A percentile compares a stretch with the other conserved stretches of the same genome.
Conservation (phyloP, 2,888 invertebrate species). For the Sinelater perroti region DNA sequence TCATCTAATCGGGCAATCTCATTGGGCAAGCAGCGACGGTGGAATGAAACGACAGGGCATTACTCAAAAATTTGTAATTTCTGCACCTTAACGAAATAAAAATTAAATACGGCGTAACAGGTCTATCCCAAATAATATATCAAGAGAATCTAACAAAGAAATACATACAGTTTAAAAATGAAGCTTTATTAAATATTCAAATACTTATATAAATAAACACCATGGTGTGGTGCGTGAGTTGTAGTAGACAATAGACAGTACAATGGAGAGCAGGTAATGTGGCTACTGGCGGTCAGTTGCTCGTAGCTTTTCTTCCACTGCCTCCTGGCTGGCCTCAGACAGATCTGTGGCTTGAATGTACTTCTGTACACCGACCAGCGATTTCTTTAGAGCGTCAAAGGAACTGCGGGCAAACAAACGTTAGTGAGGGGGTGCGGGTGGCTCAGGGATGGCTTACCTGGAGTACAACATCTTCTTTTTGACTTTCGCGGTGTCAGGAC, state of each 20-base stretch:
- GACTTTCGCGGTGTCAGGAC: constrained; percentile 96
- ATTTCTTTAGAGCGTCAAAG: constrained; percentile 97
- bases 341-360: constrained; percentile 97
- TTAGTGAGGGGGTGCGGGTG: no score
- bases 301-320: constrained; percentile 92
- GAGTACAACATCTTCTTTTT: constrained; percentile 89
- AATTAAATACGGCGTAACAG: constrained; percentile 20
- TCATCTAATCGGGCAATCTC: no score
- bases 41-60: background rate
- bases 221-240: constrained; percentile 54
- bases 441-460: constrained; percentile 60
- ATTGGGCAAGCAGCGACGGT: no score
- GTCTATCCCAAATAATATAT: constrained; percentile 25
- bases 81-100: constrained; percentile 2
- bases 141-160: constrained; percentile 36
- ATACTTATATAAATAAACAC: constrained; percentile 62
- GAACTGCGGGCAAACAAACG: constrained; percentile 87
- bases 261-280: constrained; percentile 38
- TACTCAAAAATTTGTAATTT: constrained; percentile 15
- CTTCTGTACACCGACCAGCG: constrained; percentile 95
- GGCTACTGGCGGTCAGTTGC: constrained; percentile 90
- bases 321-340: constrained; percentile 92
- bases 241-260: constrained; percentile 51
- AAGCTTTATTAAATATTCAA: constrained; percentile 62
- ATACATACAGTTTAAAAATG: constrained; percentile 59